Evolutionary conservation across 2,797 vertebrate species (phyloP).

Genomic region (Centroberyx gerrardi): DNA sequence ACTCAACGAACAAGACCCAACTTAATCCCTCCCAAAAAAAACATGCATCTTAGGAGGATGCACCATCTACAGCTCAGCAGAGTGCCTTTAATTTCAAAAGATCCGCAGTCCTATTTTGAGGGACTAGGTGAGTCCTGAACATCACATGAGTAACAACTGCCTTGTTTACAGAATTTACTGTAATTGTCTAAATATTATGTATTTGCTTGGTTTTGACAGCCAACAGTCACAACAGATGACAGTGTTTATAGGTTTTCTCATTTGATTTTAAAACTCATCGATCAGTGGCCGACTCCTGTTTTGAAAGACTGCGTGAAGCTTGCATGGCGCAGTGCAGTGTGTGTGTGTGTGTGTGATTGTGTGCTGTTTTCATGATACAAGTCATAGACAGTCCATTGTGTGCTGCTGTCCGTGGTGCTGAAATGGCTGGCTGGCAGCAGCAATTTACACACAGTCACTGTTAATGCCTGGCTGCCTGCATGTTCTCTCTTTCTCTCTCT

Average conservation of each 20-base stretch:
- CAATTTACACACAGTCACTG: constrained; percentile 9
- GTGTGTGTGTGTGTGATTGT: not conserved
- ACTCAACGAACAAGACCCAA: constrained; percentile 49
- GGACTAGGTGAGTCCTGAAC: constrained; percentile 39
- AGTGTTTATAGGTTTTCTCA: constrained; percentile 41
- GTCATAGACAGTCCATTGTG: constrained; percentile 3
- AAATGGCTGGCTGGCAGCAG: constrained; percentile 46
- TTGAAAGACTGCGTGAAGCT: not conserved
- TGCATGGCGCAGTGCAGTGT: not conserved
- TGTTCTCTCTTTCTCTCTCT: too few relatives aligned
- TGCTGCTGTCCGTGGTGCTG: constrained; percentile 50
- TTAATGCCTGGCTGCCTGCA: not conserved
- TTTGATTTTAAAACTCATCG: constrained; percentile 50
- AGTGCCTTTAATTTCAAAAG: constrained; percentile 54
- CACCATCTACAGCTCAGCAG: constrained; percentile 36
- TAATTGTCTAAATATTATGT: constrained; percentile 56
- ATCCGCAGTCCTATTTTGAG: constrained; percentile 50
- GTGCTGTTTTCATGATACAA: not conserved
- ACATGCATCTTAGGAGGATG: too few relatives aligned
- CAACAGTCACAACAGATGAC: not conserved
- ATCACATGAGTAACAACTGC: constrained; percentile 55
- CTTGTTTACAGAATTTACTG: constrained; percentile 59
- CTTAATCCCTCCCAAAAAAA: constrained; percentile 31
- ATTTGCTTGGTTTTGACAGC: constrained; percentile 47
- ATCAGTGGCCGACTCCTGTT: constrained; percentile 3